Evolutionary conservation across 2,113 vertebrate genomes (phyloP).

Genomic region (Dasyurus viverrinus): DNA sequence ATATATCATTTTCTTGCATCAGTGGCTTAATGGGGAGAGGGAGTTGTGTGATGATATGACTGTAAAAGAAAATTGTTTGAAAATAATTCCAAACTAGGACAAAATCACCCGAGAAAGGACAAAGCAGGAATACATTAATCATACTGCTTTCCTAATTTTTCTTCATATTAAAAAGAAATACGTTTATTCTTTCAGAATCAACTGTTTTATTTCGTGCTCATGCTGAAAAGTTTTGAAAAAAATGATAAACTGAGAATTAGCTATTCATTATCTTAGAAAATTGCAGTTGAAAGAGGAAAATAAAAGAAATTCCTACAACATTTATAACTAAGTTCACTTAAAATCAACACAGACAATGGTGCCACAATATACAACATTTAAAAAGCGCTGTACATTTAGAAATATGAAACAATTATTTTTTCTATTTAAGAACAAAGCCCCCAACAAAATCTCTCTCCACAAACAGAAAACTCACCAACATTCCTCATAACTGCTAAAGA

Average conservation of each 20-base stretch:
- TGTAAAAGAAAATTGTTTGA: not conserved
- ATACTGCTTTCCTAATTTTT: not conserved
- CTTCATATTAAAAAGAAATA: not conserved
- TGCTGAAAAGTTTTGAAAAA: not conserved
- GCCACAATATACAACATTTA: constrained; percentile 61
- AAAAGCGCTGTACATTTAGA: constrained; percentile 62
- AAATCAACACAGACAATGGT: constrained; percentile 31
- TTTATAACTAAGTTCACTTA: constrained; percentile 55
- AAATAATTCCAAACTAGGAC: not conserved
- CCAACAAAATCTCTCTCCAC: constrained; percentile 79
- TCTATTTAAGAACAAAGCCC: constrained; percentile 68
- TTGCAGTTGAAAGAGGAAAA: constrained; percentile 81
- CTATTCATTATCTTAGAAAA: constrained; percentile 84
- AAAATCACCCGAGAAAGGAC: not conserved
- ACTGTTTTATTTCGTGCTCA: not conserved
- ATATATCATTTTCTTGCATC: not conserved
- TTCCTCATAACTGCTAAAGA: constrained; percentile 98
- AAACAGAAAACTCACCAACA: constrained; percentile 96
- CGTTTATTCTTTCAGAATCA: not conserved
- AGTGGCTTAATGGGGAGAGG: not conserved
- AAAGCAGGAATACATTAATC: not conserved
- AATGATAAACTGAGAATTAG: constrained; percentile 29
- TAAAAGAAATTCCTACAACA: constrained; percentile 52
- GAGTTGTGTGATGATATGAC: not conserved
- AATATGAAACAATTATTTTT: constrained; percentile 68